Base-by-base conservation (phyloP, 2,888 invertebrate species). In the Drosophila tripunctata region DNA sequence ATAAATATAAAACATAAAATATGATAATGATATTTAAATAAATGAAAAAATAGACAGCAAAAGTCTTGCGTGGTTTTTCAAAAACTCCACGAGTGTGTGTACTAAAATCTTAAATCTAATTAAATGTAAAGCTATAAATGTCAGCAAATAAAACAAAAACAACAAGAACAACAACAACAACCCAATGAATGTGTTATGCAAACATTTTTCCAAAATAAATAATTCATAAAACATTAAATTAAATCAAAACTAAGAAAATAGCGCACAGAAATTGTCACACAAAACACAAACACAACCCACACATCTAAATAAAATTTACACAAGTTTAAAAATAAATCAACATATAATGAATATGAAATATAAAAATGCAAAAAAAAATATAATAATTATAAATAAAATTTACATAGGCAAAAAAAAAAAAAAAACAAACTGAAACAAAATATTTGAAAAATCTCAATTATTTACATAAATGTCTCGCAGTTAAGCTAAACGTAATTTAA, bases 381-480 rank as follows among this genome's bases (percentile, higher is more conserved):
- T n/a, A 71, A 50, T 70, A 67, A 55, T 57, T 63, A 74, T 74
- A 77, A 87, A 87, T 78, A 43, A 79, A 87, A 84, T 78, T 85
- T 87, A 84, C 80, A 78, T 83, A 83, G 80, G 67, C 56, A 83
- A 80, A 80, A 67, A 47, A 19, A 35, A 62, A 47, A 52, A 36
- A 54, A 57, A 67, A 63, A 40, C 44, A 56, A 41, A 27, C 12
- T 24, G 21, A 36, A 64, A 61, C 52, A 65, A 68, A 68, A 69
- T 60, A 67, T 81, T 81, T 87, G 64, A 71, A 75, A 81, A 85
- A 79, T 83, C 88, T 86, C 88, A 84, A 83, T 87, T 87, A 84
- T 83, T 84, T 87, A 84, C 86, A 86, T 86, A 83, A 87, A 87
- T 84, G 86, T 88, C 86, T 83, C 86, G 84, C 78, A 83, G 69